Base-by-base conservation (phyloP, 2,888 invertebrate genomes). In the Alcis repandata region DNA sequence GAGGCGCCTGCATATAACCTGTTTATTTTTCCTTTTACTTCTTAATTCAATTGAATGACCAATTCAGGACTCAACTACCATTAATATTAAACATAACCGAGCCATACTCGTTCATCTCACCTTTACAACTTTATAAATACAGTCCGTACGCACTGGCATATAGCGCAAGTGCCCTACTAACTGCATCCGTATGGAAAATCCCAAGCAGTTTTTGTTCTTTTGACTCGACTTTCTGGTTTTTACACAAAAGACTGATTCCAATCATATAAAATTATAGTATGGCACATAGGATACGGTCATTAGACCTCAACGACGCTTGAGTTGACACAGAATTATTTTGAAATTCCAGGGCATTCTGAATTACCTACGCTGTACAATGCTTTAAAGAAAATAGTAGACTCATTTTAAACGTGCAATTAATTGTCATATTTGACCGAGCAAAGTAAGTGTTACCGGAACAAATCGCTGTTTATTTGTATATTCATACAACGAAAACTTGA, bases 141-240 rank as follows among this genome's bases (percentile, higher is more conserved):
- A 33, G 6, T n/a, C 49, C 17, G 6, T 27, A 22, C 9, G 17
- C 15, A 13, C n/a, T 13, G 7, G 8, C 7, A 33, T 19, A 32
- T 59, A 53, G 45, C 22, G 10, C 65, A 61, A 61, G 60, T 61
- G 65, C 60, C 57, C 65, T 63, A 61, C 20, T 27, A 33, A 36
- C 46, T 46, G 32, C 60, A 61, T 66, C 65, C 65, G 60, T 61
- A 57, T 66, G 46, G 57, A 61, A 58, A 58, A 45, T 60, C 60
- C 52, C 40, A 46, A 11, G 15, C 13, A 33, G 46, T 57, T 53
- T 27, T 53, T 58, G 40, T 13, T 38, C 32, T 60, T 57, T 61
- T 59, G 15, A 13, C 46, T 57, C 46, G 13, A 22, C 32, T n/a
- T 46, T 48, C 60, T 60, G 60, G 65, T 57, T 65, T 59, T 56